Evolutionary conservation across 2,888 invertebrate genomes (phyloP), one percentile per base, ranked within the genome.

Genomic region (Argyra leucocephala): DNA sequence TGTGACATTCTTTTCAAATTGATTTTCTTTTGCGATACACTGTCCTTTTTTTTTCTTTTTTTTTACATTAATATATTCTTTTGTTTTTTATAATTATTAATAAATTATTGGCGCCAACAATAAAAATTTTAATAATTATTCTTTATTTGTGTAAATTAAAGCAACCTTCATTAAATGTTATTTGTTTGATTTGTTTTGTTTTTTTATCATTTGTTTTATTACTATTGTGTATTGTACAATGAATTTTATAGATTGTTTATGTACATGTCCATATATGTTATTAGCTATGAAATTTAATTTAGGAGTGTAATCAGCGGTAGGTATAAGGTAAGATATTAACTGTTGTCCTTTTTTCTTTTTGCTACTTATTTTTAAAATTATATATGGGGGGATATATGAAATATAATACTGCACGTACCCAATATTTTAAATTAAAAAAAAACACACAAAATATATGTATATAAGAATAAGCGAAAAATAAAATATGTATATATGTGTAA

Each of bases 101-200:
- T 48, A 48, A 48, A 48, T 48, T 48, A 48, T 48, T 48, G 48
- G 48, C 48, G 48, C 48, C 48, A 48, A n/a, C n/a, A n/a, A 48
- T 48, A 48, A 48, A 31, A 48, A 48, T 48, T 48, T 48, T 48
- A 48, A 48, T 48, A 48, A 48, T 48, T 48, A 48, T 48, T 48
- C 48, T 48, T 48, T 48, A 48, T 48, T 48, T 48, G 48, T 48
- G 48, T 48, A 48, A 48, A 48, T 48, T 48, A 48, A 48, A 48
- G 12, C 48, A 48, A 48, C 48, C 48, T 48, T 48, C 48, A 48
- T n/a, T 18, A 48, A 48, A 48, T 5, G 15, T 48, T n/a, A 48
- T n/a, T 15, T 48, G 15, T 48, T 15, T 48, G 5, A 48, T 18
- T 31, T 31, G 1, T 31, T 31, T 31, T 18, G 18, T 48, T 48